Conservation (phyloP, 2,113 vertebrate genomes). For the Balaeniceps rex region DNA sequence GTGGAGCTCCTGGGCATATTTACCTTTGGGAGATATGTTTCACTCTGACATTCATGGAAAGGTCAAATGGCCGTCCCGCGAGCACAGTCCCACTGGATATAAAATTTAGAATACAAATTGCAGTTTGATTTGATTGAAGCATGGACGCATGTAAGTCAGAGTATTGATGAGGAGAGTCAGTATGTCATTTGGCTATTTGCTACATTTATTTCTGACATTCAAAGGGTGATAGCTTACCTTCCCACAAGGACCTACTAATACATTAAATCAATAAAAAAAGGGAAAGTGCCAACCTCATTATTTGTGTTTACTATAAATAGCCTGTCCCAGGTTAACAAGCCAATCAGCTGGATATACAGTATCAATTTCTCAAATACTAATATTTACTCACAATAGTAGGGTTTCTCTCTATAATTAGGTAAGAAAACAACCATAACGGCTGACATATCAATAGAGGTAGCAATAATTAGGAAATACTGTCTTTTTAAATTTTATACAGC, state of each 20-base stretch:
- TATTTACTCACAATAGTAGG: background rate
- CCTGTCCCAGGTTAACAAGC: background rate
- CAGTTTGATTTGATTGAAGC: background rate
- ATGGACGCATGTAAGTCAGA: background rate
- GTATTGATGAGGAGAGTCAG: background rate
- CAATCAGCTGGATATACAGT: background rate
- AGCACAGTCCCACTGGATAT: background rate
- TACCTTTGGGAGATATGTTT: background rate
- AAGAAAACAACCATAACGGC: background rate
- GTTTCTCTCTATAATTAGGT: background rate
- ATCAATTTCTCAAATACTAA: background rate
- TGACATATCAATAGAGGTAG: background rate
- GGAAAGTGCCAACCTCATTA: background rate
- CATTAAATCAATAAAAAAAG: background rate
- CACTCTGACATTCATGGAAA: background rate
- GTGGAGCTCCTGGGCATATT: background rate
- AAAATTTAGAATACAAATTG: background rate
- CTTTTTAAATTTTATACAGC: background rate
- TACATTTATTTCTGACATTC: slow-evolving; percentile 14
- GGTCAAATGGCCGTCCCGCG: fast-evolving
- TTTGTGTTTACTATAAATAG: background rate
- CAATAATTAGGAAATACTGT: background rate
- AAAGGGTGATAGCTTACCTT: background rate
- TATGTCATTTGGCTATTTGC: background rate
- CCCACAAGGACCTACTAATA: background rate